Evolutionary conservation across 1,140 invertebrate genomes (phyloP).

Genomic region (Pseudomyrmex concolor): DNA sequence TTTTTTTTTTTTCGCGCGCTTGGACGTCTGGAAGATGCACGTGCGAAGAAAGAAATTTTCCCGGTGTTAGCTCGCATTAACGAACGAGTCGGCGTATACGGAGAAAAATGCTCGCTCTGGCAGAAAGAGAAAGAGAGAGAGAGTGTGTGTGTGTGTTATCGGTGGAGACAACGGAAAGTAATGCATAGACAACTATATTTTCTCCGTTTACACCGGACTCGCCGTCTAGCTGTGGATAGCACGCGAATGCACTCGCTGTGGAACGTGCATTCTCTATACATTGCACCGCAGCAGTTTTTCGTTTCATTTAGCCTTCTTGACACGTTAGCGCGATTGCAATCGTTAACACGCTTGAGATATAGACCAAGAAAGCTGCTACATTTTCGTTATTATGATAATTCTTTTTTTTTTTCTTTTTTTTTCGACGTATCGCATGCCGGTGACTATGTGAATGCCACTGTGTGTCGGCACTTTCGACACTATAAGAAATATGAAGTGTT

Average conservation of each 20-base stretch:
- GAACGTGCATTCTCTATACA: background rate
- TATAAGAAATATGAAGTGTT: constrained; percentile 14
- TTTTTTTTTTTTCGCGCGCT: background rate
- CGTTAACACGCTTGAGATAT: constrained; percentile 62
- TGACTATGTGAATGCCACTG: constrained; percentile 60
- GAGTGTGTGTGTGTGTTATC: too few relatives aligned
- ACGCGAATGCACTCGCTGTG: background rate
- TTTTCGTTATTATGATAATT: constrained; percentile 18
- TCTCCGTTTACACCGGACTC: background rate
- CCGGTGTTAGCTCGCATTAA: background rate
- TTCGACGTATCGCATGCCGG: constrained; percentile 60
- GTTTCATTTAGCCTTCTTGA: background rate
- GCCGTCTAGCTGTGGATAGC: constrained; percentile 5
- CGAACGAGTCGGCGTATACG: background rate
- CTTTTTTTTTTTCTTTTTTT: constrained; percentile 2
- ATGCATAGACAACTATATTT: constrained; percentile 18
- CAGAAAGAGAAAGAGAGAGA: background rate
- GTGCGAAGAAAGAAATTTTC: background rate
- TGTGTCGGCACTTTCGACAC: constrained; percentile 54
- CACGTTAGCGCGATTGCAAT: constrained; percentile 13
- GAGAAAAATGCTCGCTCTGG: constrained; percentile 9
- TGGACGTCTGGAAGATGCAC: constrained; percentile 9
- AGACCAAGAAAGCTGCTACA: constrained; percentile 10
- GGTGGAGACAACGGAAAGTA: constrained; percentile 9
- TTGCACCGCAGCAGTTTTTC: constrained; percentile 14